Percentiles rank a stretch among this genome's conserved stretches.
phyloP scores from a whole-genome alignment of 2,797 vertebrate genomes.

The Telmatherina bonti region DNA sequence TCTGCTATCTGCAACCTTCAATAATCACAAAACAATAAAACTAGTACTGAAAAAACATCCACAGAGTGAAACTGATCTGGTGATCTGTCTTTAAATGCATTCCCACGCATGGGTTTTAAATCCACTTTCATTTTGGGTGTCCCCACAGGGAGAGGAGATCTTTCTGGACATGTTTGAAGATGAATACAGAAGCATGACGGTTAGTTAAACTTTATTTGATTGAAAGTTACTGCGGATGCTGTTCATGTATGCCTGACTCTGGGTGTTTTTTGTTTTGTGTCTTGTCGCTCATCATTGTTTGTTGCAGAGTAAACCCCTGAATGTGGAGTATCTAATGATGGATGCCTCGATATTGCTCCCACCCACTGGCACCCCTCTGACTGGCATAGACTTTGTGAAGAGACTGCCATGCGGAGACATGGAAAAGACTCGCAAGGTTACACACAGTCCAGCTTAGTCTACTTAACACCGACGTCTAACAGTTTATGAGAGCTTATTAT shows the following conservation, averaged over 20 bases:
- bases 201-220: conserved; percentile 65
- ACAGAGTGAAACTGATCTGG: no score
- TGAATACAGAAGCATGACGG: conserved; percentile 97
- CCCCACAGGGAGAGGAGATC: conserved; percentile 94
- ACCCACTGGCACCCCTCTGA: conserved; percentile 96
- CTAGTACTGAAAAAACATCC: no score
- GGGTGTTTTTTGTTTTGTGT: background rate
- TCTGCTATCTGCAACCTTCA: no score
- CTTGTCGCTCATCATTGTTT: conserved; percentile 2
- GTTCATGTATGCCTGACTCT: background rate
- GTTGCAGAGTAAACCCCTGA: conserved; percentile 94
- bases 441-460: background rate
- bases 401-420: conserved; percentile 95
- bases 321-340: conserved; percentile 99
- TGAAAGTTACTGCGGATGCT: background rate
- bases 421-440: conserved; percentile 94
- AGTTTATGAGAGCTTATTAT: no score
- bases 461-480: background rate
- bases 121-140: background rate
- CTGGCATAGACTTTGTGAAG: conserved; percentile 98
- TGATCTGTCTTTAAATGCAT: background rate
- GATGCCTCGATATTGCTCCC: conserved; percentile 96
- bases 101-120: background rate
- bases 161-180: conserved; percentile 99
- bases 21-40: no score